phyloP scores from a whole-genome alignment of 2,797 vertebrate species.

The Pithecia hirsuta region DNA sequence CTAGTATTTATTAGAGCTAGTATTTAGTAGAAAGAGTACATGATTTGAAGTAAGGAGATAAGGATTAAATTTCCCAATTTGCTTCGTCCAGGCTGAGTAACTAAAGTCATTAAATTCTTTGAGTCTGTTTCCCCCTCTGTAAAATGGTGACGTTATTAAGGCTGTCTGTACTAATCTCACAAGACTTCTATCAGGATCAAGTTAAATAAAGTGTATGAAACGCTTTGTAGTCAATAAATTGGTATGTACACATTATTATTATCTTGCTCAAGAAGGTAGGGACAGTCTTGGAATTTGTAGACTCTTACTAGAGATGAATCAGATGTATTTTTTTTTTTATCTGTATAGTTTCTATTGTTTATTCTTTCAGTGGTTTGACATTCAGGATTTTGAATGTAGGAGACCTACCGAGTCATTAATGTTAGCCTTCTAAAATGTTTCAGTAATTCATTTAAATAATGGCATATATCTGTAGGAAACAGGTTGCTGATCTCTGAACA shows the following conservation, averaged over 20 bases:
- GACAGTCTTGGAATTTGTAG: background rate
- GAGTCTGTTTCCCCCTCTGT: background rate
- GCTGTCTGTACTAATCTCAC: background rate
- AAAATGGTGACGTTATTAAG: background rate
- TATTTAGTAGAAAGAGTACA: background rate
- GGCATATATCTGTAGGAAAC: background rate
- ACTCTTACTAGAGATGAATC: background rate
- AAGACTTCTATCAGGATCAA: background rate
- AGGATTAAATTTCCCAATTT: background rate
- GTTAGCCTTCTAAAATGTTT: background rate
- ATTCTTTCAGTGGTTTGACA: background rate
- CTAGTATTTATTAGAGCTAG: background rate
- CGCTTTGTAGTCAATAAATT: background rate
- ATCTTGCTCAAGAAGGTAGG: background rate
- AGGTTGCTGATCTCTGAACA: constrained; percentile 13
- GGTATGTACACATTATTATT: background rate
- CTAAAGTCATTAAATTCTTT: background rate
- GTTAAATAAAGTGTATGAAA: background rate
- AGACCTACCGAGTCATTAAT: background rate
- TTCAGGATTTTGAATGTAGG: background rate
- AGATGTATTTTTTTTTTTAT: background rate
- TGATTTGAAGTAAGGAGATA: background rate
- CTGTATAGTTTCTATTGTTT: background rate
- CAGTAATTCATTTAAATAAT: background rate
- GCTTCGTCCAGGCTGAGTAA: background rate